Evolutionary conservation across 2,888 invertebrate genomes (phyloP).

Genomic region (Subacronicta megacephala): DNA sequence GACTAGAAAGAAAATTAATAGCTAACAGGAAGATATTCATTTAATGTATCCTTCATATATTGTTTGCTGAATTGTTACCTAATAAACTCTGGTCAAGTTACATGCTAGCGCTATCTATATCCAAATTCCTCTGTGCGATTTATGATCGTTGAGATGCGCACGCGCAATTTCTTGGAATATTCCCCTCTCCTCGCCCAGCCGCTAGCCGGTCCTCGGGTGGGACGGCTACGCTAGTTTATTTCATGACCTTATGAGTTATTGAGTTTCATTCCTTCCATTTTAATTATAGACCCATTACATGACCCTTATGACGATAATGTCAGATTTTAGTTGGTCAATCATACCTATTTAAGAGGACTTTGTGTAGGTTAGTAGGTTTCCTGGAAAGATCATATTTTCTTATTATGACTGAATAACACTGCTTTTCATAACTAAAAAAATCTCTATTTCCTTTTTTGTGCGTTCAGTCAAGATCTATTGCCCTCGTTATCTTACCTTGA

Average conservation of each 20-base stretch:
- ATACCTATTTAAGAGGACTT: constrained; percentile 14
- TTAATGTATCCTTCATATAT: too few species aligned
- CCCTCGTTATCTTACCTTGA: too few species aligned
- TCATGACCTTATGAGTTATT: constrained; percentile 59
- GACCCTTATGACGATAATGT: constrained; percentile 36
- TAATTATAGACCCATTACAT: constrained; percentile 47
- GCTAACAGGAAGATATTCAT: too few species aligned
- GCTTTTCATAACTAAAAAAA: neutral
- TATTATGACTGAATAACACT: neutral
- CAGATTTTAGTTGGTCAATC: constrained; percentile 30
- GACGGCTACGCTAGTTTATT: constrained; percentile 67
- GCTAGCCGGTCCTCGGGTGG: constrained; percentile 33
- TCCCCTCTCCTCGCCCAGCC: constrained; percentile 22
- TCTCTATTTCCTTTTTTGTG: too few species aligned
- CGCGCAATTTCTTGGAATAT: constrained; percentile 69
- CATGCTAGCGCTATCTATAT: constrained; percentile 63
- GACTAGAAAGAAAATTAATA: too few species aligned
- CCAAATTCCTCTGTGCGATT: constrained; percentile 69
- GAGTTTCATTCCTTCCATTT: constrained; percentile 46
- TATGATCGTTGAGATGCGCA: constrained; percentile 68
- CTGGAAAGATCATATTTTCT: neutral
- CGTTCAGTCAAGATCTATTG: too few species aligned
- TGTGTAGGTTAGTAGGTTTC: constrained; percentile 16
- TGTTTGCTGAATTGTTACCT: too few species aligned
- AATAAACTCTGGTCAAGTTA: constrained; percentile 41